Evolutionary conservation across 2,888 invertebrate genomes (phyloP).

Genomic region (Drosophila ustulata): DNA sequence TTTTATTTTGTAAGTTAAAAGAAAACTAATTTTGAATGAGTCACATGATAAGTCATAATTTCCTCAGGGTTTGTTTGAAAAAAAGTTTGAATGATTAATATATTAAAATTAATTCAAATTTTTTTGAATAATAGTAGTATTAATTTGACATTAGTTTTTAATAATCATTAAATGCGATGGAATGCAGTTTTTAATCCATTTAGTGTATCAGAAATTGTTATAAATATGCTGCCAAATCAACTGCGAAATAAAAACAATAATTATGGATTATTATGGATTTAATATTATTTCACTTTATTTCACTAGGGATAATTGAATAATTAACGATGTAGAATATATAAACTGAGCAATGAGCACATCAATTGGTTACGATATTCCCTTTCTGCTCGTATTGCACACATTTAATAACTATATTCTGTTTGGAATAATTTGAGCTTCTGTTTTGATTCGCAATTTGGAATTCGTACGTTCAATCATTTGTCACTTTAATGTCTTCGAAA

Average conservation of each 20-base stretch:
- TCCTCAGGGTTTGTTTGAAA: too few species aligned
- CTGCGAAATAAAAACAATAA: conserved; percentile 1
- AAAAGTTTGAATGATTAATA: too few species aligned
- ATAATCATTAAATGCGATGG: too few species aligned
- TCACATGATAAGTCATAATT: too few species aligned
- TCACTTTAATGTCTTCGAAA: conserved; percentile 57
- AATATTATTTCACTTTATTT: neutral
- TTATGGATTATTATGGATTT: too few species aligned
- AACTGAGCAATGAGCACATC: conserved; percentile 62
- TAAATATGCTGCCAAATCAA: neutral
- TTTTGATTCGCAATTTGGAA: conserved; percentile 24
- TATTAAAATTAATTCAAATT: too few species aligned
- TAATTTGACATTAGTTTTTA: too few species aligned
- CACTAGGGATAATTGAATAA: neutral
- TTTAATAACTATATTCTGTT: conserved; percentile 4
- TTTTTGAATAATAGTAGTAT: too few species aligned
- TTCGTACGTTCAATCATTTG: conserved; percentile 47
- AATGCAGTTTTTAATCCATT: too few species aligned
- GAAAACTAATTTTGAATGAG: too few species aligned
- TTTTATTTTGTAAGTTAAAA: too few species aligned
- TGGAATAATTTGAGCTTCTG: neutral
- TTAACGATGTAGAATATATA: neutral
- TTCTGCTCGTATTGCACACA: neutral
- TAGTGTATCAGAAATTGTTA: neutral
- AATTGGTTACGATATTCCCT: neutral